Conservation (phyloP, 2,888 invertebrate genomes). For the Philonicus albiceps region DNA sequence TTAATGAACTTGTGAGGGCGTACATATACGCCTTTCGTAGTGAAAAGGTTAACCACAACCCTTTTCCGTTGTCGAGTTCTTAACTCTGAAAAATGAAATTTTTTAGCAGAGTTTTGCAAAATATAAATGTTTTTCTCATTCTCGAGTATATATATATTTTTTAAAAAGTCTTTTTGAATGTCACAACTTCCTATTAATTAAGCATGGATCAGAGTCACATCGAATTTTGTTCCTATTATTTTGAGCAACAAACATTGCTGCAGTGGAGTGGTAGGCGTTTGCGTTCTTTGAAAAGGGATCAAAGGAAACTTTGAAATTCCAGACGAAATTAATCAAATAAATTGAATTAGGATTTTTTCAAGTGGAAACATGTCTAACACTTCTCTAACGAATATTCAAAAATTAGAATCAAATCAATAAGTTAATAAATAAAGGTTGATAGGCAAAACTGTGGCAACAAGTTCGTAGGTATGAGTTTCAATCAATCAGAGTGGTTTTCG, state of each 20-base stretch:
- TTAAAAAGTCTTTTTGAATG: too few species aligned
- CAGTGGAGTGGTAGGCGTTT: background rate
- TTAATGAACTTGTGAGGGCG: too few species aligned
- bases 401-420: background rate
- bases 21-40: too few species aligned
- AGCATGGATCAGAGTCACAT: too few species aligned
- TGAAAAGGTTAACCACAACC: too few species aligned
- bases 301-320: background rate
- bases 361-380: background rate
- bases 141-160: too few species aligned
- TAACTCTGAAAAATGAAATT: too few species aligned
- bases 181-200: too few species aligned
- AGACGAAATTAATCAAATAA: background rate
- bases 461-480: background rate
- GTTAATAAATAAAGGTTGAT: background rate
- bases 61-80: too few species aligned
- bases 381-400: background rate
- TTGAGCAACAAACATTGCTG: background rate
- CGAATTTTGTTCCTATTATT: too few species aligned
- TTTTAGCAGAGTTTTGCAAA: too few species aligned
- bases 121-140: too few species aligned
- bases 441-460: background rate
- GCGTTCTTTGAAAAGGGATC: background rate
- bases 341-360: background rate
- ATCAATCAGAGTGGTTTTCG: background rate